Base-by-base conservation (phyloP, 2,888 invertebrate genomes). In the Catocala sponsa region DNA sequence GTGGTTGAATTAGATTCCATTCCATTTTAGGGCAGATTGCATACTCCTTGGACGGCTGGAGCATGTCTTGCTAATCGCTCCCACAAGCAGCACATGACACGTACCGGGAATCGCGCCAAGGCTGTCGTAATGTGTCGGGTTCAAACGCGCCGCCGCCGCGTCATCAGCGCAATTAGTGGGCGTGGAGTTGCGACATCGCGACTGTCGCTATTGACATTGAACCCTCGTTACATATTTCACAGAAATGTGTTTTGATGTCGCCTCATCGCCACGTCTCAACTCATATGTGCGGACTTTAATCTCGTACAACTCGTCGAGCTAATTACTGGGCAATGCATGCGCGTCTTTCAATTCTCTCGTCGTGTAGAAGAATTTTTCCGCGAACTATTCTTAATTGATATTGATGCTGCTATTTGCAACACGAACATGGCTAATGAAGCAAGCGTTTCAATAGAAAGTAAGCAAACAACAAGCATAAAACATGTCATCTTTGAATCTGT, bases 191-290 rank as follows among this genome's bases (percentile, higher is more conserved):
- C 88, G 90, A 91, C 91, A 91, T 85, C 83, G 72, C 76, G 74
- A 78, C 79, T 74, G 70, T 65, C 85, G 82, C 85, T 91, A 91
- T 92, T 93, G 93, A 94, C 93, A 93, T 92, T 94, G 92, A 93
- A 90, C 91, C 84, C 86, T 86, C 83, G 88, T 87, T 88, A 90
- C 91, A 89, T 87, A 90, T 89, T 93, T 92, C 92, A 91, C 84
- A 85, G 92, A 93, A 92, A 85, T 86, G 86, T 84, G 89, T 86
- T 86, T 85, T 85, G 85, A 87, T 87, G 83, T 86, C 84, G 83
- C 76, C 79, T 79, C 80, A 77, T 77, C 74, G 74, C 75, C 79
- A 78, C 82, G 84, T 82, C 84, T 76, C 75, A 76, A 79, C 78
- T 82, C 83, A 83, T 86, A 84, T 79, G 81, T 74, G 78, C 67